Conservation (phyloP, 23 tunicate species). For the Ciona savignyi region DNA sequence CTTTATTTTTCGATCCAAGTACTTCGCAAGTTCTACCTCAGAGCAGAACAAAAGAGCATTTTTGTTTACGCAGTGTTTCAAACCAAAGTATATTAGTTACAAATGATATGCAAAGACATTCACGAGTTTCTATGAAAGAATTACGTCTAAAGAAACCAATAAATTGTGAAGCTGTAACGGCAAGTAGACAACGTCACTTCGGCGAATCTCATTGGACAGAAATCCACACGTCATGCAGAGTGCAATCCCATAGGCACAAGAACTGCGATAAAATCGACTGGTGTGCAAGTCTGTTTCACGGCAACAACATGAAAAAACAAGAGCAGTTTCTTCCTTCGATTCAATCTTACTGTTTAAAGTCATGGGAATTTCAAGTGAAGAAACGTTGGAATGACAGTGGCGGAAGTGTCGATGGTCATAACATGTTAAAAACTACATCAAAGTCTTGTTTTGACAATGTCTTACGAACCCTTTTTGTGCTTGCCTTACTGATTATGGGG, state of each 20-base stretch:
- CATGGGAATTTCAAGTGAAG: background rate
- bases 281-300: too few relatives aligned
- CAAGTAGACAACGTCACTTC: too few relatives aligned
- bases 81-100: background rate
- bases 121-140: background rate
- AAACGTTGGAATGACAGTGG: background rate
- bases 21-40: background rate
- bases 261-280: too few relatives aligned
- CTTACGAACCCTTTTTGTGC: background rate
- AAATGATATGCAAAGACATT: background rate
- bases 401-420: background rate
- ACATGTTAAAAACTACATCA: slow-evolving; percentile 5
- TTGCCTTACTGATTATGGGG: background rate
- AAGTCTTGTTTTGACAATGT: background rate
- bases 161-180: too few relatives aligned
- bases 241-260: too few relatives aligned
- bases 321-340: background rate
- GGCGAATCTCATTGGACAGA: too few relatives aligned
- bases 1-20: too few relatives aligned
- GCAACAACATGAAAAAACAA: too few relatives aligned
- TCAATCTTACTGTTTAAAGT: background rate
- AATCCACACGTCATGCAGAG: too few relatives aligned
- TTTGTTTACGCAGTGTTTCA: background rate
- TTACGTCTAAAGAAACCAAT: too few relatives aligned
- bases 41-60: background rate